Conservation (phyloP, 30 jellyfish, hydroid and myxozoan genomes). For the Nemopilema nomurai region DNA sequence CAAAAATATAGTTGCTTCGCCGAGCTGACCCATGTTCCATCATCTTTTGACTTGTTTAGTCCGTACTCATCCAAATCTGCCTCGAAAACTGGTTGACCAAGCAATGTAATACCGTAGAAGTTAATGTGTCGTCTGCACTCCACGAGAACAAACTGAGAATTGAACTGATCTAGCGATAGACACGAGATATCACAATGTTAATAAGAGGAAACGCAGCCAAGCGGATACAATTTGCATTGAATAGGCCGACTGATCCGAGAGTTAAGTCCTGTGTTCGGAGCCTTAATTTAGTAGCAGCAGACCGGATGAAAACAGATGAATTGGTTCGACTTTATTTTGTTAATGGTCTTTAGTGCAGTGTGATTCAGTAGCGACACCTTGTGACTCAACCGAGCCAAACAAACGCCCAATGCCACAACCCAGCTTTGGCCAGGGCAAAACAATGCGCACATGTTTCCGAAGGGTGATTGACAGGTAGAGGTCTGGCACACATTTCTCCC, state of each 20-base stretch:
- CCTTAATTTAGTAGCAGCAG: not conserved
- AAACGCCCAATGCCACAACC: not conserved
- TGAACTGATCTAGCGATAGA: not conserved
- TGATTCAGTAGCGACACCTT: not conserved
- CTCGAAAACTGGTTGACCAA: not conserved
- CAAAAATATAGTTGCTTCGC: conserved; percentile 87
- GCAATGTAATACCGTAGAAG: not conserved
- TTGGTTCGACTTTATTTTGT: not conserved
- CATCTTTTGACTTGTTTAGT: not conserved
- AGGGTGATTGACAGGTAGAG: not conserved
- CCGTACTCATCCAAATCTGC: not conserved
- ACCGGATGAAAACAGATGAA: not conserved
- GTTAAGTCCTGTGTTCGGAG: not conserved
- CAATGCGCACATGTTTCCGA: not conserved
- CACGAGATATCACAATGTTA: not conserved
- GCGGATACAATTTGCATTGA: conserved; percentile 30
- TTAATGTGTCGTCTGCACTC: not conserved
- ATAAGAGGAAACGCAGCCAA: conserved; percentile 18
- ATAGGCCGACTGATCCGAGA: not conserved
- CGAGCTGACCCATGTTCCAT: conserved; percentile 71
- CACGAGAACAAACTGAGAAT: not conserved
- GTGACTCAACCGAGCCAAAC: not conserved
- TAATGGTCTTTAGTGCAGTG: not conserved
- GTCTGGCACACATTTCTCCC: not conserved
- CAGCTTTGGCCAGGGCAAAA: not conserved